Base-by-base conservation (phyloP, 2,888 invertebrate species). In the Dicycla oo region DNA sequence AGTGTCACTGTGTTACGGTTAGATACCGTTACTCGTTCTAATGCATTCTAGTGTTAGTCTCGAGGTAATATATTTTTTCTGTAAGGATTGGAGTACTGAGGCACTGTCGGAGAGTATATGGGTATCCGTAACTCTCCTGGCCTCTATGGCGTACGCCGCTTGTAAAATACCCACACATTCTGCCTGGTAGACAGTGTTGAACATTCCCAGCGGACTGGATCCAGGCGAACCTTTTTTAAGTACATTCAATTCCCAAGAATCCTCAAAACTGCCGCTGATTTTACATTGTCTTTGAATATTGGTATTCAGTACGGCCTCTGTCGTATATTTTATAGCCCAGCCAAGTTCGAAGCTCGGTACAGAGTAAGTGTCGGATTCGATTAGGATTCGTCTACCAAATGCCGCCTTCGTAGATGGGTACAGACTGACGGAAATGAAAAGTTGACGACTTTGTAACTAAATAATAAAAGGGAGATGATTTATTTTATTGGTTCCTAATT, bases 361-460 rank as follows among this genome's bases (percentile, higher is more conserved):
- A 61, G 70, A 82, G 67, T 58, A 62, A 72, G 66, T 74, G 67
- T 57, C 58, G 60, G 61, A 77, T 83, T 82, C 38, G 60, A 82
- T 82, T 82, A 75, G 30, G 60, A 69, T 61, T 69, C 57, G 47
- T 67, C 54, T 57, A 62, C 34, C n/a, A 56, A 60, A 45, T 30
- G 47, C 53, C 23, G 38, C 5, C 30, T 30, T 18, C 23, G 11
- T 38, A 38, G 8, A 13, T 38, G 47, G 23, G 13, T 47, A n/a
- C 11, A 62, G n/a, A 51, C 18, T 13, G 40, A 26, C 66, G 73
- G 71, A 76, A 74, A 80, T 71, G n/a, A 74, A 69, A 68, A 56
- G 11, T 61, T 70, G 26, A 65, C 40, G 54, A 64, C 23, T 67
- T 54, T 43, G 26, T 53, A 51, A 70, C 23, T 13, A 49, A 66